Conservation (phyloP, 53 echinoderm and acorn worm species). For the Hippasteria phrygiana region DNA sequence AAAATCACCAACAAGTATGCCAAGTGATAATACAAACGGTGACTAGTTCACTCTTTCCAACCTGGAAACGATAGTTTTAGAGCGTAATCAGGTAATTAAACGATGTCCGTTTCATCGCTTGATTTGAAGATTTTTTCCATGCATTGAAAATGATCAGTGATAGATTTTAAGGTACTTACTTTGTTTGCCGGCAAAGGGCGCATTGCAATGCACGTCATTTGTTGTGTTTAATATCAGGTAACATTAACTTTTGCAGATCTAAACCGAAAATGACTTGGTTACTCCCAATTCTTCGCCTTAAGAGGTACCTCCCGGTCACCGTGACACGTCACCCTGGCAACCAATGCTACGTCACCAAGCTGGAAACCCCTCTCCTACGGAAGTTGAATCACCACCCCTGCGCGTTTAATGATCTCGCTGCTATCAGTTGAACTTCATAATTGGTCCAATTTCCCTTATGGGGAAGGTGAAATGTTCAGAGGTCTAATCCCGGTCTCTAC, state of each 20-base stretch:
- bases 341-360: slow-evolving; percentile 27
- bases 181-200: not conserved
- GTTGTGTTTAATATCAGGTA: not conserved
- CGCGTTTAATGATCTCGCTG: not conserved
- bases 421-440: slow-evolving; percentile 33
- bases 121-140: too few relatives aligned
- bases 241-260: not conserved
- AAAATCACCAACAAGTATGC: too few relatives aligned
- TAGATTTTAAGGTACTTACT: slow-evolving; percentile 12
- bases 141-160: too few relatives aligned
- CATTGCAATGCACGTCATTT: slow-evolving; percentile 30
- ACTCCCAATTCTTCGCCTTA: not conserved
- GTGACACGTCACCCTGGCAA: slow-evolving; percentile 1
- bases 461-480: not conserved
- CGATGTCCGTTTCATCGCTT: too few relatives aligned
- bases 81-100: too few relatives aligned
- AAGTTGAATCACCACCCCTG: slow-evolving; percentile 48
- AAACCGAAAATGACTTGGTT: not conserved
- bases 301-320: slow-evolving; percentile 22
- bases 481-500: slow-evolving; percentile 5
- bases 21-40: too few relatives aligned
- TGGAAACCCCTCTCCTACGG: slow-evolving; percentile 16
- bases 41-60: too few relatives aligned
- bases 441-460: slow-evolving; percentile 49
- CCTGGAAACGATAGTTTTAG: too few relatives aligned